Conservation (phyloP, 2,113 vertebrate genomes). For the Elgaria multicarinata region DNA sequence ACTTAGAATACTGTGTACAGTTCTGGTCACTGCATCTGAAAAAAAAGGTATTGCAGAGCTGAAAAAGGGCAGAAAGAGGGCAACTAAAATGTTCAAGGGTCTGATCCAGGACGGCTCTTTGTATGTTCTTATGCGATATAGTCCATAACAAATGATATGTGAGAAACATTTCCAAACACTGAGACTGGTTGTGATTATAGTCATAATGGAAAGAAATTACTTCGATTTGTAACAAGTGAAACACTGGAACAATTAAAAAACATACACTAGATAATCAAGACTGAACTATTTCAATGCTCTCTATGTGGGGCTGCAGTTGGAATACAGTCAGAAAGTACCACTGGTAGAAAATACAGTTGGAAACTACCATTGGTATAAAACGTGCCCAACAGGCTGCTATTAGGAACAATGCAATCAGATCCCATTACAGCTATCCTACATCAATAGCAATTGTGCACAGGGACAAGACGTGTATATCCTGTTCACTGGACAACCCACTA, state of each 20-base stretch:
- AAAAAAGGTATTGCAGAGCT: too few species aligned
- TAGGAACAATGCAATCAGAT: background rate
- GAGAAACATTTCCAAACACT: background rate
- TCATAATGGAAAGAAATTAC: background rate
- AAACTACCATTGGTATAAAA: background rate
- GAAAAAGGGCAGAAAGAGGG: too few species aligned
- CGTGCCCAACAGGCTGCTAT: background rate
- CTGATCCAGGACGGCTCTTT: too few species aligned
- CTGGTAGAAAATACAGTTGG: background rate
- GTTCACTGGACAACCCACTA: background rate
- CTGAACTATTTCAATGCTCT: background rate
- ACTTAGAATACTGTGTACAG: too few species aligned
- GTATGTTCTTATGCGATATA: too few species aligned
- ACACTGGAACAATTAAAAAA: background rate
- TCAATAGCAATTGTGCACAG: background rate
- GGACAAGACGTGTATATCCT: background rate
- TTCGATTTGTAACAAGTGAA: too few species aligned
- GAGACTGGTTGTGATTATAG: background rate
- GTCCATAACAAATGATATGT: background rate
- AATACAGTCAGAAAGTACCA: background rate
- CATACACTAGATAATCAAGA: background rate
- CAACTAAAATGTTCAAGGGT: too few species aligned
- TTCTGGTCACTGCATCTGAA: too few species aligned
- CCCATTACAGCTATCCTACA: background rate
- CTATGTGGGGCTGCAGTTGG: background rate